These are phyloP conservation scores for Sebastes minor DNA, from an alignment of 2,797 vertebrate genomes.

Conservation along the genomic window DNA sequence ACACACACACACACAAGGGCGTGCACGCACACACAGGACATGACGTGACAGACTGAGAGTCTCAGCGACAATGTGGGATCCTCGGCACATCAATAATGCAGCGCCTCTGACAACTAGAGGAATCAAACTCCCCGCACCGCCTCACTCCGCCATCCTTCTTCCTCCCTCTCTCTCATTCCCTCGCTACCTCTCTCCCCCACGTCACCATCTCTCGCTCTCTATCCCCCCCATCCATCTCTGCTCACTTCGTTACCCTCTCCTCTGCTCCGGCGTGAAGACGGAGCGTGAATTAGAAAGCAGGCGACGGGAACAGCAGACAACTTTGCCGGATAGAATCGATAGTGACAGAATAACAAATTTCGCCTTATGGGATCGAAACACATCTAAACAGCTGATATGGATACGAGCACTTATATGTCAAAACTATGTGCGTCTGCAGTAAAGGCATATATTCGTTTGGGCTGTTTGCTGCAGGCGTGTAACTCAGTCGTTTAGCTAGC, in stretches of 20 bases:
- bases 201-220: conserved; percentile 21
- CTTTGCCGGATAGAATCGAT: conserved; percentile 7
- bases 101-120: conserved; percentile 66
- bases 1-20: background rate
- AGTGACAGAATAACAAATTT: conserved; percentile 28
- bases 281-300: conserved; percentile 46
- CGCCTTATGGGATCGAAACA: conserved; percentile 37
- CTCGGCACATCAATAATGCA: conserved; percentile 80
- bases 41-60: conserved; percentile 66
- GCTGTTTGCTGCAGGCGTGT: conserved; percentile 34
- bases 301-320: conserved; percentile 13
- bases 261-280: conserved; percentile 12
- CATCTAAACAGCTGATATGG: conserved; percentile 23
- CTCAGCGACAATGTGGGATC: conserved; percentile 61
- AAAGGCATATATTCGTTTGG: conserved; percentile 6
- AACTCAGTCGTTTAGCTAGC: conserved; percentile 39
- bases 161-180: conserved; percentile 2
- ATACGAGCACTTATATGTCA: conserved; percentile 13
- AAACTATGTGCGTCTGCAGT: background rate
- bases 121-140: conserved; percentile 63
- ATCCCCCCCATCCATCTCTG: conserved; percentile 40
- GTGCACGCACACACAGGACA: conserved; percentile 22
- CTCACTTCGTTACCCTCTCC: conserved; percentile 49
- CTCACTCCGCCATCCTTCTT: conserved; percentile 52
- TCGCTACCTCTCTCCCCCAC: conserved; percentile 17